Percentiles rank a stretch among this genome's conserved stretches.
Conservation (phyloP, 1,140 invertebrate species). For the Homarus americanus region DNA sequence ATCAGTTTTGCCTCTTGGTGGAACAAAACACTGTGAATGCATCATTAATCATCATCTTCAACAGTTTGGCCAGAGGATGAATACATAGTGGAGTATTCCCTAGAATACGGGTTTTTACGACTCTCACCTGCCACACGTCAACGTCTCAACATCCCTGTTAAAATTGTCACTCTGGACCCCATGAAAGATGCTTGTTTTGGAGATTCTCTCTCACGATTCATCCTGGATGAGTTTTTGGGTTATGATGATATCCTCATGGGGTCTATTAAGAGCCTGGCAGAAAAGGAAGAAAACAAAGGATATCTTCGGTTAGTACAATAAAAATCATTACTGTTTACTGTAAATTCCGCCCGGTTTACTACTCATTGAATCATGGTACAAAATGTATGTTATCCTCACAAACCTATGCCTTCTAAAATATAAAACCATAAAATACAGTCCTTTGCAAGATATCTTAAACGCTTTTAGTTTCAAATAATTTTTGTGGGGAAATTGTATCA, state of each 20-base stretch:
- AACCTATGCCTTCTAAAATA: no score
- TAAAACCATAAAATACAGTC: no score
- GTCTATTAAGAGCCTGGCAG: slow-evolving; percentile 95
- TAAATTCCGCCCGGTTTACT: no score
- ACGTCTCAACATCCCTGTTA: slow-evolving; percentile 93
- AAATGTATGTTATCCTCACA: no score
- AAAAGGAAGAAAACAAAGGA: slow-evolving; percentile 97
- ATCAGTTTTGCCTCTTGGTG: no score
- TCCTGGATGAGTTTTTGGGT: slow-evolving; percentile 95
- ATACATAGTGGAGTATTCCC: slow-evolving; percentile 98
- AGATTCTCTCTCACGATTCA: slow-evolving; percentile 91
- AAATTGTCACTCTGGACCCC: slow-evolving; percentile 94
- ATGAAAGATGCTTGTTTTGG: slow-evolving; percentile 94
- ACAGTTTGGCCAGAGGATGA: slow-evolving; percentile 91
- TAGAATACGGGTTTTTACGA: slow-evolving; percentile 97
- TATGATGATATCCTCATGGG: slow-evolving; percentile 98
- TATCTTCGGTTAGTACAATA: slow-evolving; percentile 85
- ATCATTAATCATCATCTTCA: slow-evolving; percentile 55
- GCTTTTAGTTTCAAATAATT: no score
- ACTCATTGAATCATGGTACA: no score
- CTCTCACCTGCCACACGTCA: slow-evolving; percentile 90
- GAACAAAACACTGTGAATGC: neutral
- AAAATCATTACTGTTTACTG: slow-evolving; percentile 76
- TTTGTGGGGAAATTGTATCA: no score
- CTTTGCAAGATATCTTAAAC: no score